These are phyloP conservation scores for Ochotona curzoniae DNA, from an alignment of 2,113 vertebrate species.

Conservation along the genomic window DNA sequence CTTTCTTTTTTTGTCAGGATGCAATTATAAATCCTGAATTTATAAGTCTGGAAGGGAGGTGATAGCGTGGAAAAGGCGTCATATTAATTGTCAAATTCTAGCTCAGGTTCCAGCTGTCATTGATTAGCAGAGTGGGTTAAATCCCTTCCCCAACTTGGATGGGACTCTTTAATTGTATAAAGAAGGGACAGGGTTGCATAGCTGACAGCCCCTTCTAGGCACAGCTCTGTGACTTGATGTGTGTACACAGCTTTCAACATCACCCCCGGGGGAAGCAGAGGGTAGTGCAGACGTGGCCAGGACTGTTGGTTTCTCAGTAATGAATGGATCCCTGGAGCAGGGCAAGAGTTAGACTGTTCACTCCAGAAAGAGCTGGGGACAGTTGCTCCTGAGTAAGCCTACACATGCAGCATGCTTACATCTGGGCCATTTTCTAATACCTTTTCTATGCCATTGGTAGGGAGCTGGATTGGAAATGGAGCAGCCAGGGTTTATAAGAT, in stretches of 20 bases:
- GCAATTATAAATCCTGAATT: not conserved
- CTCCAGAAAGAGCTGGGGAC: not conserved
- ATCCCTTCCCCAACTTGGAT: not conserved
- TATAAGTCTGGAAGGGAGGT: not conserved
- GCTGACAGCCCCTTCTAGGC: not conserved
- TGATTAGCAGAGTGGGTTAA: not conserved
- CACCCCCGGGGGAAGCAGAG: not conserved
- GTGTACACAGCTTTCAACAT: not conserved
- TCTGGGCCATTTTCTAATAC: too few relatives aligned
- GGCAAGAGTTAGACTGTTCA: not conserved
- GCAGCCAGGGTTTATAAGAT: not conserved
- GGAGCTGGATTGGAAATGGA: too few relatives aligned
- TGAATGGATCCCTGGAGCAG: not conserved
- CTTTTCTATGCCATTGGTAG: too few relatives aligned
- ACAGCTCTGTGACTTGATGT: not conserved
- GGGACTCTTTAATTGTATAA: not conserved
- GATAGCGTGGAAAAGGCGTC: not conserved
- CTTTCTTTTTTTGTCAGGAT: not conserved
- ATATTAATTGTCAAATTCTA: not conserved
- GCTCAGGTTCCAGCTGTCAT: not conserved
- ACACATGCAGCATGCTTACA: fast-evolving
- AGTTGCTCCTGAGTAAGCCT: not conserved
- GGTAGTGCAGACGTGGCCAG: not conserved
- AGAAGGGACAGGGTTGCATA: not conserved
- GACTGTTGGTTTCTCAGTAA: not conserved